Evolutionary conservation across 1,140 invertebrate species (phyloP).

Genomic region (Papilio polytes): DNA sequence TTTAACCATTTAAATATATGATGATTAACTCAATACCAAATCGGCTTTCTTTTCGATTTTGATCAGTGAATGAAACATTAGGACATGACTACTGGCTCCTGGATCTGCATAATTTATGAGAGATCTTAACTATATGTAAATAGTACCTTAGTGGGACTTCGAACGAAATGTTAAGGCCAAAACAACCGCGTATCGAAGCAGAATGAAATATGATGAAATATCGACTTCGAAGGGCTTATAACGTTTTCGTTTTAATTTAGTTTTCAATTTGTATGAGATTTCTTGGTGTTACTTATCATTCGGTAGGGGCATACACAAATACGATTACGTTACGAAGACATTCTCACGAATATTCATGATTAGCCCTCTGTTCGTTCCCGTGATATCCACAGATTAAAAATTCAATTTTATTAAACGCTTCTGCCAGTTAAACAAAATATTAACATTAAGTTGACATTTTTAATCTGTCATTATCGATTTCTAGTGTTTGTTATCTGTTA

Average conservation of each 20-base stretch:
- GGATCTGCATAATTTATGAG: constrained; percentile 9
- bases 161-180: not conserved
- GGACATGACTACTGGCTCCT: not conserved
- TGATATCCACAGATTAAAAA: not conserved
- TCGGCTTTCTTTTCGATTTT: constrained; percentile 2
- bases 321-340: too few species aligned
- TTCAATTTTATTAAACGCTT: constrained; percentile 4
- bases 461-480: not conserved
- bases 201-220: not conserved
- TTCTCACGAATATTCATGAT: too few species aligned
- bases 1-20: not conserved
- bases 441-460: not conserved
- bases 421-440: not conserved
- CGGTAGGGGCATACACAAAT: too few species aligned
- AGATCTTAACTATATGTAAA: constrained; percentile 20
- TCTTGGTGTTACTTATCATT: too few species aligned
- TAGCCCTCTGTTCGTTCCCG: not conserved
- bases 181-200: not conserved
- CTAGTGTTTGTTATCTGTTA: constrained; percentile 2
- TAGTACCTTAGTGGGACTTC: not conserved
- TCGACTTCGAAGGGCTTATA: too few species aligned
- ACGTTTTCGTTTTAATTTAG: too few species aligned
- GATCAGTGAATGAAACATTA: constrained; percentile 15
- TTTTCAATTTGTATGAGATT: too few species aligned
- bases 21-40: constrained; percentile 12